A percentile compares a stretch with the other conserved stretches of the same genome.
Conservation (phyloP, 1,140 invertebrate species). For the Drosophila biarmipes region DNA sequence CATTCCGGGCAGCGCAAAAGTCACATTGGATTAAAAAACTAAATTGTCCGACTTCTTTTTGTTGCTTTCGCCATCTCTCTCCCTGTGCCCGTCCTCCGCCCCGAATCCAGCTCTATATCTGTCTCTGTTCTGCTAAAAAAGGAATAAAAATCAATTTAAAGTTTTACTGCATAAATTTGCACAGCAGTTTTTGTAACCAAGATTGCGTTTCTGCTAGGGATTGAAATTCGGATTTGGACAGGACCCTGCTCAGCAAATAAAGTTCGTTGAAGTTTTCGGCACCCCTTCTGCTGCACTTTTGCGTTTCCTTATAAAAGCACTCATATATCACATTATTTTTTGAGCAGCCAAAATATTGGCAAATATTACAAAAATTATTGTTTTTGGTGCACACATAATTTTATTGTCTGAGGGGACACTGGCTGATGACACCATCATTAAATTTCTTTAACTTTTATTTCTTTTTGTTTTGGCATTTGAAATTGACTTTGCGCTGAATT, state of each 20-base stretch:
- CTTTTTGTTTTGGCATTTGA: neutral
- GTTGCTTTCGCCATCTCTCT: conserved; percentile 1
- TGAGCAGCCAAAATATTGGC: too few relatives aligned
- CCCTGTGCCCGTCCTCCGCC: too few relatives aligned
- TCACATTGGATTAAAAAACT: conserved; percentile 59
- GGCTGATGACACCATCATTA: neutral
- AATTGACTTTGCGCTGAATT: neutral
- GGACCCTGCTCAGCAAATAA: conserved; percentile 3
- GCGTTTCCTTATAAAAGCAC: neutral
- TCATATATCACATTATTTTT: neutral
- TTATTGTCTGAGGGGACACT: neutral
- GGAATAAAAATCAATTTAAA: conserved; percentile 71
- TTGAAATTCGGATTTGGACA: conserved; percentile 10
- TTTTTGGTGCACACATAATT: neutral
- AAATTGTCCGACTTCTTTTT: conserved; percentile 41
- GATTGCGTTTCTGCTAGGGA: conserved; percentile 1
- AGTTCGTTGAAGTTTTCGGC: conserved; percentile 11
- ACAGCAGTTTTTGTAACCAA: conserved; percentile 52
- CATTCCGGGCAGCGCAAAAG: conserved; percentile 40
- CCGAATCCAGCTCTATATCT: conserved; percentile 1
- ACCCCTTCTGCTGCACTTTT: neutral
- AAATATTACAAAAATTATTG: neutral
- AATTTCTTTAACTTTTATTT: neutral
- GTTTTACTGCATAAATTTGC: conserved; percentile 77
- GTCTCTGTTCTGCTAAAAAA: conserved; percentile 3